Evolutionary conservation across 2,797 vertebrate genomes (phyloP).

Genomic region (Propithecus perrieri): DNA sequence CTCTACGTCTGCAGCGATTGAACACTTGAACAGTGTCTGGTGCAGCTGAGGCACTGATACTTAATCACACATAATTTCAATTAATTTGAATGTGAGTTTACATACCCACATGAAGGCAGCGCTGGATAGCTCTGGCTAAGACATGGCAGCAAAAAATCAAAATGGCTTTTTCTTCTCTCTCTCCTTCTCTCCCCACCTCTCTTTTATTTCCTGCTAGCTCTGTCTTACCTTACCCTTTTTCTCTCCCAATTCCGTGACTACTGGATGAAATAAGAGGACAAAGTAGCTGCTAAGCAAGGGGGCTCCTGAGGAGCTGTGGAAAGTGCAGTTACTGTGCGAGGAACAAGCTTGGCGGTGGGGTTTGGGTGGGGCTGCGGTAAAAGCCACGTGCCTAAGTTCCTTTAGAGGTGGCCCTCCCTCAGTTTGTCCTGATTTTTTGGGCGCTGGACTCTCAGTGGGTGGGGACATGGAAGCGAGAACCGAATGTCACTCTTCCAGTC

Average conservation of each 20-base stretch:
- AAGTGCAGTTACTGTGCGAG: rapidly evolving
- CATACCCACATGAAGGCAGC: not conserved
- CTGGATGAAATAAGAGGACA: not conserved
- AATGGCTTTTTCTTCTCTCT: not conserved
- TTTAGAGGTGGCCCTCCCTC: not conserved
- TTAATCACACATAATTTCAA: not conserved
- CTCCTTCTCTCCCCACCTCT: not conserved
- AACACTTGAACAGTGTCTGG: not conserved
- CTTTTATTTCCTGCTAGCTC: too few species aligned
- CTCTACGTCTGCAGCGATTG: rapidly evolving
- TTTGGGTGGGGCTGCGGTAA: too few species aligned
- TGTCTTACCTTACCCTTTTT: not conserved
- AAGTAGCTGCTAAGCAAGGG: rapidly evolving
- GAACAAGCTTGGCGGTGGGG: too few species aligned
- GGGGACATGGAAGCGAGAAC: not conserved
- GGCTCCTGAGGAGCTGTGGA: not conserved
- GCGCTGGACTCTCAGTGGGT: not conserved
- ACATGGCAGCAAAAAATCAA: not conserved
- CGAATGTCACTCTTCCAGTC: not conserved
- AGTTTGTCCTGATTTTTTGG: not conserved
- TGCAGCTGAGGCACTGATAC: not conserved
- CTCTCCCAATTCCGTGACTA: not conserved
- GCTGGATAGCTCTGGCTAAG: not conserved
- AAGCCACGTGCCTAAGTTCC: not conserved
- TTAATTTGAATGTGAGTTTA: not conserved